A percentile compares a stretch with the other conserved stretches of the same genome.
phyloP scores from a whole-genome alignment of 1,140 invertebrate genomes.

The Phymastichus coffea region DNA sequence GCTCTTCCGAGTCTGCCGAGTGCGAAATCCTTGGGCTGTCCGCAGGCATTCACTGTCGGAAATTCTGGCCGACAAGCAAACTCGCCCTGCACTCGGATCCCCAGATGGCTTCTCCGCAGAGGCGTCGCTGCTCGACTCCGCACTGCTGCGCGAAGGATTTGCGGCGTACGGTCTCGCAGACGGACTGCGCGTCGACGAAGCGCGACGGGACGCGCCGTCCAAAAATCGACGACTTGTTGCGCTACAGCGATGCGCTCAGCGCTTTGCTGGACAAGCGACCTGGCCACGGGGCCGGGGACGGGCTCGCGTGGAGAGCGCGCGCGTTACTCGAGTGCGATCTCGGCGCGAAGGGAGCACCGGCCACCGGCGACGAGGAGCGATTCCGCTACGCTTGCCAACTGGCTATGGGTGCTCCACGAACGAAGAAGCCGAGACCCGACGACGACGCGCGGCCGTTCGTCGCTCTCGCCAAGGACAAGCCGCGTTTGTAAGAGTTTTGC shows the following conservation, averaged over 20 bases:
- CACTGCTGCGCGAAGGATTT: background rate
- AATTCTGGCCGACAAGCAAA: background rate
- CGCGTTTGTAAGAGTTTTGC: no score
- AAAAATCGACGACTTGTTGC: background rate
- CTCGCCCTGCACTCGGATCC: slow-evolving; percentile 6
- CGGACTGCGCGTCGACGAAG: background rate
- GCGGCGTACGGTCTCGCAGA: slow-evolving; percentile 1
- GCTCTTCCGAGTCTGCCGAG: no score
- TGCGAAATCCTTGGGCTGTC: no score
- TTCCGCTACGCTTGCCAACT: slow-evolving; percentile 10
- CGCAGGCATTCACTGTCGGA: background rate
- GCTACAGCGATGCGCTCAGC: background rate
- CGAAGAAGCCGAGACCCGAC: slow-evolving; percentile 28
- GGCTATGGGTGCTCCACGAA: slow-evolving; percentile 28
- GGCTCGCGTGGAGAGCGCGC: no score
- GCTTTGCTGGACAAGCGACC: background rate
- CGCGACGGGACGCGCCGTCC: background rate
- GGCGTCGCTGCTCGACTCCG: background rate
- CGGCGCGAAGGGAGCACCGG: background rate
- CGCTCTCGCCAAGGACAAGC: no score
- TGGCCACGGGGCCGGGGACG: background rate
- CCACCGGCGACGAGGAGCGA: background rate
- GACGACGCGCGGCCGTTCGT: no score
- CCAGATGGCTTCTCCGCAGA: background rate
- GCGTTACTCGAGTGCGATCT: no score